A percentile compares a stretch with the other conserved stretches of the same genome.
Conservation (phyloP, 2,888 invertebrate genomes). For the Eulithis prunata region DNA sequence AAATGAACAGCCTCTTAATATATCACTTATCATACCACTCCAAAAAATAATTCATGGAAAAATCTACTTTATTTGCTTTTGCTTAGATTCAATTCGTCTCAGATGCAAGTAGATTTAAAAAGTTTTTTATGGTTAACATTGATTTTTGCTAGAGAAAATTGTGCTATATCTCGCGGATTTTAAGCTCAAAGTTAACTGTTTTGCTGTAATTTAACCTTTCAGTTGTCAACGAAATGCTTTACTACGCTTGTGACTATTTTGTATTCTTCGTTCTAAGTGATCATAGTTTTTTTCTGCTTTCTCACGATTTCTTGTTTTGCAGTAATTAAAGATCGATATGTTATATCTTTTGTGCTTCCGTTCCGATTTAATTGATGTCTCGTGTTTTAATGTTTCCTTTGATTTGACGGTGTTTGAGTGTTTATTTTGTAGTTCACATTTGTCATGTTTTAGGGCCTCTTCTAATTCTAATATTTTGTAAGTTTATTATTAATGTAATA, state of each 20-base stretch:
- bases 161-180: not conserved
- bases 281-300: constrained; percentile 32
- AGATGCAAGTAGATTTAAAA: not conserved
- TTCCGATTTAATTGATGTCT: constrained; percentile 22
- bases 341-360: constrained; percentile 33
- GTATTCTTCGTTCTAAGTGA: not conserved
- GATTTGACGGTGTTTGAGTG: constrained; percentile 12
- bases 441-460: not conserved
- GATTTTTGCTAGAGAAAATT: not conserved
- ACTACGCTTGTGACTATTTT: too few relatives aligned
- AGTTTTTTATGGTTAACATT: not conserved
- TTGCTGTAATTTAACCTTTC: not conserved
- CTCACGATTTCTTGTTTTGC: constrained; percentile 39
- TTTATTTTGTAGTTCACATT: constrained; percentile 12
- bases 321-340: constrained; percentile 29
- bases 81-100: not conserved
- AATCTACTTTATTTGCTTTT: not conserved
- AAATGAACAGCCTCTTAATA: constrained; percentile 33
- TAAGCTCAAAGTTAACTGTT: not conserved
- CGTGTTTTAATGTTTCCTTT: constrained; percentile 24
- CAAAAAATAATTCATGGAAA: not conserved
- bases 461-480: not conserved
- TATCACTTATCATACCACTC: constrained; percentile 8
- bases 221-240: too few relatives aligned
- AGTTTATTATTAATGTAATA: too few relatives aligned